Percentiles rank a stretch among this genome's conserved stretches.
Conservation (phyloP, 2,797 vertebrate species). For the Heterohyrax brucei region DNA sequence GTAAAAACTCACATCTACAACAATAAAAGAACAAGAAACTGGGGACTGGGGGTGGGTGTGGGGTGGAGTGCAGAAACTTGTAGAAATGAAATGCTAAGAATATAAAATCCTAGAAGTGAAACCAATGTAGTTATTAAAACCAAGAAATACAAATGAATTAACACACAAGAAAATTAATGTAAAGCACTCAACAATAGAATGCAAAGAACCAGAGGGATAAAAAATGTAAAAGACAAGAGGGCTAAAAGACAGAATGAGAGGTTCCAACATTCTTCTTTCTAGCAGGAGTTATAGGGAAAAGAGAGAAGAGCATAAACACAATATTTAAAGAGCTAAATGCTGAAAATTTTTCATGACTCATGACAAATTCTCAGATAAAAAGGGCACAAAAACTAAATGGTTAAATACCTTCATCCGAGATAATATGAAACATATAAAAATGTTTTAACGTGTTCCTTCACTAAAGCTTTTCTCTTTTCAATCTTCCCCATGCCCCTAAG, state of each 20-base stretch:
- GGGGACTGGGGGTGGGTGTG: too few relatives aligned
- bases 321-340: background rate
- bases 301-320: background rate
- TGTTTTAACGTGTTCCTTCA: slow-evolving; percentile 31
- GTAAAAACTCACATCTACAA: background rate
- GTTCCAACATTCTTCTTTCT: background rate
- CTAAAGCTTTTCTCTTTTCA: background rate
- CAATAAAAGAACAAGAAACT: slow-evolving; percentile 32
- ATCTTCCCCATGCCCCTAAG: background rate
- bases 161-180: slow-evolving; percentile 22
- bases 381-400: background rate
- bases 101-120: slow-evolving; percentile 10
- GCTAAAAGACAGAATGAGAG: background rate
- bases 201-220: background rate
- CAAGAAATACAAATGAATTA: background rate
- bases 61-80: background rate
- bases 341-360: background rate
- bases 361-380: slow-evolving; percentile 29
- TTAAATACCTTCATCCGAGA: background rate
- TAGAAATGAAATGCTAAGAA: slow-evolving; percentile 52
- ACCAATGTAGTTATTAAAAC: slow-evolving; percentile 8
- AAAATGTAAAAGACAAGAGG: background rate
- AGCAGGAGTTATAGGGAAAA: background rate
- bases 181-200: background rate
- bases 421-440: background rate